Evolutionary conservation across 2,113 vertebrate species (phyloP).

Genomic region (Aythya baeri): DNA sequence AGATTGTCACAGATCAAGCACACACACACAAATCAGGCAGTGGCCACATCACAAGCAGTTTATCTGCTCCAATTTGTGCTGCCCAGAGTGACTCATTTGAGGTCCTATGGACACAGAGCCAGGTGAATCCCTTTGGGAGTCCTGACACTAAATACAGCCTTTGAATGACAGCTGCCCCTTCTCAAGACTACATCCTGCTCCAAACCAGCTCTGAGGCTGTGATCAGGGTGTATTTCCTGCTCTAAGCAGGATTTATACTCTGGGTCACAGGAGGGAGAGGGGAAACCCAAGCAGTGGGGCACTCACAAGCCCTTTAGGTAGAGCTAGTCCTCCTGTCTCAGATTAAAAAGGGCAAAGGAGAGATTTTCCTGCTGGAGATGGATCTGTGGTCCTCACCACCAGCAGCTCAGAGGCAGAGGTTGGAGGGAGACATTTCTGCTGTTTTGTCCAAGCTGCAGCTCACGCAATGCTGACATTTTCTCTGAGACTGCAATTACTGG

Average conservation of each 20-base stretch:
- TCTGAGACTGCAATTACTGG: background rate
- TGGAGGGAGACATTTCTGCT: background rate
- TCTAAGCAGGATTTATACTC: background rate
- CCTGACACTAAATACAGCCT: background rate
- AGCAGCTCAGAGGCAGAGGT: background rate
- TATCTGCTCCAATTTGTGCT: background rate
- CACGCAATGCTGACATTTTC: background rate
- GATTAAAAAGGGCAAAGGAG: background rate
- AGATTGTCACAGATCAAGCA: background rate
- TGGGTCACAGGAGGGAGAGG: background rate
- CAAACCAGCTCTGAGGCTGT: background rate
- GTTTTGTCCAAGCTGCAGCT: background rate
- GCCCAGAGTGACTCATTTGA: background rate
- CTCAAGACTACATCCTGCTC: background rate
- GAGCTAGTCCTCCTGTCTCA: background rate
- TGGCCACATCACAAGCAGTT: background rate
- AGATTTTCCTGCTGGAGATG: background rate
- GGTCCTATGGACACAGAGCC: background rate
- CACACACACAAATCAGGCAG: background rate
- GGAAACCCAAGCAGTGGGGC: background rate
- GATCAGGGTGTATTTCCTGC: background rate
- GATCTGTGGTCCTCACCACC: background rate
- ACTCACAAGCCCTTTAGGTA: background rate
- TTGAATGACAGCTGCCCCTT: constrained; percentile 16
- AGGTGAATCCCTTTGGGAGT: constrained; percentile 14